Evolutionary conservation across 2,888 invertebrate genomes (phyloP).

Genomic region (Platycheirus albimanus): DNA sequence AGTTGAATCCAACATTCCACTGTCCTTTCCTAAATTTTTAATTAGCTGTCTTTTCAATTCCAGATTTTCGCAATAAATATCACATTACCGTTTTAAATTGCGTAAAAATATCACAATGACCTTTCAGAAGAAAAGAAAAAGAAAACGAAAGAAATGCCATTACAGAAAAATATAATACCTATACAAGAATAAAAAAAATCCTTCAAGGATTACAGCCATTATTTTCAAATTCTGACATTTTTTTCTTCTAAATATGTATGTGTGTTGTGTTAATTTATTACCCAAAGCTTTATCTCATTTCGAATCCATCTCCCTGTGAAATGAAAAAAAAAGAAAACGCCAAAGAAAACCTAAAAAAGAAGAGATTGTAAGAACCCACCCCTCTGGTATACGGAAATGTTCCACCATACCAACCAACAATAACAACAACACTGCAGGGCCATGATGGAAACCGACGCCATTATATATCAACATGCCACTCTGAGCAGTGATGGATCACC

Average conservation of each 20-base stretch:
- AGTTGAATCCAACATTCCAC: constrained; percentile 24
- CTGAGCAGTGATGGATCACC: constrained; percentile 74
- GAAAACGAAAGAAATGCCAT: constrained; percentile 40
- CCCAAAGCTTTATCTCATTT: constrained; percentile 74
- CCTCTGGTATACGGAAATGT: constrained; percentile 40
- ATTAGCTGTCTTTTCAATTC: constrained; percentile 57
- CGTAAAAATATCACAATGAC: constrained; percentile 55
- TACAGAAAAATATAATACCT: constrained; percentile 41
- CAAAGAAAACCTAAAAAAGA: constrained; percentile 29
- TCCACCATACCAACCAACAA: constrained; percentile 27
- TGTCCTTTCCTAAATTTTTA: constrained; percentile 59
- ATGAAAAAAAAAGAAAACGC: constrained; percentile 30
- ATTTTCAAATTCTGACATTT: constrained; percentile 74
- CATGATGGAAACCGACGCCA: constrained; percentile 71
- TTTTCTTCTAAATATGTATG: constrained; percentile 71
- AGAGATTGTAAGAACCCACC: constrained; percentile 55
- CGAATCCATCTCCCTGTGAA: constrained; percentile 70
- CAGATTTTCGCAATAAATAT: constrained; percentile 54
- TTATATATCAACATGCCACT: constrained; percentile 75
- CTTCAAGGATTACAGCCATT: constrained; percentile 72
- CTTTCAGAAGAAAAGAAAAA: constrained; percentile 23
- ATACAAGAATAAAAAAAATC: constrained; percentile 33
- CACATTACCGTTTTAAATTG: constrained; percentile 55
- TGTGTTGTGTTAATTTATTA: constrained; percentile 67
- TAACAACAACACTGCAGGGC: constrained; percentile 66